These are phyloP conservation scores for Lomographa bimaculata DNA, from an alignment of 2,888 invertebrate genomes.

Conservation along the genomic window DNA sequence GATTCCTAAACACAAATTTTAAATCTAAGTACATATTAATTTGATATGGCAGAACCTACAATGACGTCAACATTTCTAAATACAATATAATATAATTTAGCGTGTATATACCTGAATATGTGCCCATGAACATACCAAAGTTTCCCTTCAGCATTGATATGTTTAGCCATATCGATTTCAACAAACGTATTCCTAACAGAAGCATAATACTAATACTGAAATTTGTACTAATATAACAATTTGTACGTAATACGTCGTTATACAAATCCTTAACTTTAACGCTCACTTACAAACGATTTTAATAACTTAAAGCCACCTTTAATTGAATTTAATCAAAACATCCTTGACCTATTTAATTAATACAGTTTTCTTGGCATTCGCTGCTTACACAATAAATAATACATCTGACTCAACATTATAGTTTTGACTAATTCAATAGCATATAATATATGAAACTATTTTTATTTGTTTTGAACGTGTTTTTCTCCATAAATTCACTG, in stretches of 20 bases:
- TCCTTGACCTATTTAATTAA: no score
- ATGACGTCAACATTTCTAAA: conserved; percentile 11
- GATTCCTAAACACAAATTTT: no score
- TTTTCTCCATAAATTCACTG: no score
- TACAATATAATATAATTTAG: conserved; percentile 7
- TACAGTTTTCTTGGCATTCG: no score
- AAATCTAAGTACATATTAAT: conserved; percentile 4
- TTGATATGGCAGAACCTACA: conserved; percentile 19
- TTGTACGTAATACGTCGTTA: conserved; percentile 21
- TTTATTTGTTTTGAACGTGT: no score
- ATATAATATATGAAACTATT: no score
- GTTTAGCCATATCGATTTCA: conserved; percentile 17
- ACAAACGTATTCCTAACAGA: conserved; percentile 12
- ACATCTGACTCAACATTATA: no score
- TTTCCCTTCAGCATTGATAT: conserved; percentile 16
- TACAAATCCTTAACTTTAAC: conserved; percentile 6
- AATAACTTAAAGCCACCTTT: conserved; percentile 19
- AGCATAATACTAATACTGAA: conserved; percentile 21
- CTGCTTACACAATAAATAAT: no score
- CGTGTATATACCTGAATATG: conserved; percentile 13
- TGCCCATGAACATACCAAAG: conserved; percentile 7
- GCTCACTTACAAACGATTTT: conserved; percentile 2
- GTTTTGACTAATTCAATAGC: no score
- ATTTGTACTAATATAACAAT: conserved; percentile 24
- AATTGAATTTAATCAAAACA: conserved; percentile 15